Base-by-base conservation (phyloP, 2,888 invertebrate genomes). In the Pasiphila rectangulata region DNA sequence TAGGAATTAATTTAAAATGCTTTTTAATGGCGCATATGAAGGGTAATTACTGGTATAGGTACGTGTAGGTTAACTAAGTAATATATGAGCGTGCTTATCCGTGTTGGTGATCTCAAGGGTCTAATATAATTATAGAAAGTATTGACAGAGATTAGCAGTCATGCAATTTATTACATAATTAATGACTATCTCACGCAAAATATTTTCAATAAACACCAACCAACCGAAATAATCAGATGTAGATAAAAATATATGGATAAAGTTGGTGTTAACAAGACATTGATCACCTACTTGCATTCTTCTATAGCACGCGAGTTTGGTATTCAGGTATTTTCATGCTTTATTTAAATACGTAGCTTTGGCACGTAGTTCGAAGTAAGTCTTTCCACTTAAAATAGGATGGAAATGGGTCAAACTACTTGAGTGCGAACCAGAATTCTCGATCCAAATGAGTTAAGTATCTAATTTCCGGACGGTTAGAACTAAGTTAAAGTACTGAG, bases 1-100 rank as follows among this genome's bases (percentile, higher is more conserved):
- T 44, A 40, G 27, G 21, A 50, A 50, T 49, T 49, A 44, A 49
- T 50, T 45, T 45, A 32, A 41, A 50, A 19, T 36, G 27, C 30
- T 39, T 29, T 44, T 49, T 49, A 39, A 50, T 45, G 44, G 47
- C 29, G 4, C 34, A n/a, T 49, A 44, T 36, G 19, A 24, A 29
- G 29, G 34, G 35, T 40, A 49, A 49, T 49, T 44, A 44, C 37
- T 25, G 32, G 30, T 45, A 24, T 37, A 16, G n/a, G 23, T 23
- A 16, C 23, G 27, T 39, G 45, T 39, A 13, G 4, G 13, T 21
- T 47, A 43, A 43, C 38, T 43, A 29, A 17, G 42, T 46, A 32
- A 24, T 47, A 38, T 35, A 4, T 30, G n/a, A 4, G 30, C 4
- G 15, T 2, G 23, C 16, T 35, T 35, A 48, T 48, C 48, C 2